These are phyloP conservation scores for Tor tambroides DNA, from an alignment of 2,113 vertebrate species.

Conservation along the genomic window DNA sequence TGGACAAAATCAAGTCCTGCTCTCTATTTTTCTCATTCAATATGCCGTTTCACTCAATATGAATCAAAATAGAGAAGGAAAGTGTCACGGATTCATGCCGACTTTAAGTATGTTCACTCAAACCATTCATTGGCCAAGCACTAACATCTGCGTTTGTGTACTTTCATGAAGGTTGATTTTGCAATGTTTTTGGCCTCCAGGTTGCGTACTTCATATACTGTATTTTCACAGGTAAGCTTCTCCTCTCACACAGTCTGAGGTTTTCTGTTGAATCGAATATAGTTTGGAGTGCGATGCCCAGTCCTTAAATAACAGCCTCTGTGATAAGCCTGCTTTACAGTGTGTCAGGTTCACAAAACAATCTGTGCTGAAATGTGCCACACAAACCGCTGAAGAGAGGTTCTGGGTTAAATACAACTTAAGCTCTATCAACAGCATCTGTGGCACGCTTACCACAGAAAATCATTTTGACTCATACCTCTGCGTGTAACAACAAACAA, in stretches of 20 bases:
- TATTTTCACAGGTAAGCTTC: neutral
- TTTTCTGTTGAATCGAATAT: conserved; percentile 8
- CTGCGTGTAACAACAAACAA: neutral
- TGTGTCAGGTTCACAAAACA: conserved; percentile 15
- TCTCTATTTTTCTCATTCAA: neutral
- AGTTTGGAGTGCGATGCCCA: neutral
- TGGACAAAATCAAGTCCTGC: neutral
- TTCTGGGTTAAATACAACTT: conserved; percentile 5
- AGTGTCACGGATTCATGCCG: neutral
- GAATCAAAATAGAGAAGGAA: neutral
- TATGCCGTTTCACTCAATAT: neutral
- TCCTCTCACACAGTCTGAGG: neutral
- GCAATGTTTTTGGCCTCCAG: neutral
- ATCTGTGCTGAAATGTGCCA: conserved; percentile 1
- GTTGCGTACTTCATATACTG: neutral
- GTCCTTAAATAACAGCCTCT: conserved; percentile 2
- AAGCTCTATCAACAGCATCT: conserved; percentile 12
- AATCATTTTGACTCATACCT: conserved; percentile 10
- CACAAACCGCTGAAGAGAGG: neutral
- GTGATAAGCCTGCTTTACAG: conserved; percentile 2
- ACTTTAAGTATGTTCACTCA: neutral
- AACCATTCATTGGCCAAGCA: neutral
- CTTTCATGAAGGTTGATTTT: neutral
- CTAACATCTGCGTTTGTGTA: neutral
- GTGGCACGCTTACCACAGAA: neutral